These are phyloP conservation scores for Leptobrachium ailaonicum DNA, from an alignment of 2,113 vertebrate genomes.

Conservation along the genomic window DNA sequence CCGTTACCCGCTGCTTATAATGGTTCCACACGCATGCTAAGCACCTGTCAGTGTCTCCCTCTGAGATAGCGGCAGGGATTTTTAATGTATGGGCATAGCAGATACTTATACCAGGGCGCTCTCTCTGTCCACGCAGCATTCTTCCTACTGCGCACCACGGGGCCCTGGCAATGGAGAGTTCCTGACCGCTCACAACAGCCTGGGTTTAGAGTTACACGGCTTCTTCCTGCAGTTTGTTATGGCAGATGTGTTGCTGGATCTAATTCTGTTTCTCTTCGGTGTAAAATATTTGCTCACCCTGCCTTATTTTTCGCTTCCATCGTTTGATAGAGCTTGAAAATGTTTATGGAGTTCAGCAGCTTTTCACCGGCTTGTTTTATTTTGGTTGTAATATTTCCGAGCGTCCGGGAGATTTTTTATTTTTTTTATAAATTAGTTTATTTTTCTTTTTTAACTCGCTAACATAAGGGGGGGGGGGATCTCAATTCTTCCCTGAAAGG, in stretches of 20 bases:
- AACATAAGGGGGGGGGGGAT: neutral
- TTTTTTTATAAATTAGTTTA: constrained; percentile 20
- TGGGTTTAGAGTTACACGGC: constrained; percentile 39
- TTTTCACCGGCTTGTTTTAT: neutral
- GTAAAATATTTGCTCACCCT: constrained; percentile 60
- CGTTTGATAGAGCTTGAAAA: constrained; percentile 16
- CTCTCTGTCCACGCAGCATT: constrained; percentile 2
- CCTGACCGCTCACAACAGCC: constrained; percentile 31
- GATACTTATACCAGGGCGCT: neutral
- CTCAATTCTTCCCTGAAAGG: neutral
- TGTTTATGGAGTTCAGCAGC: constrained; percentile 37
- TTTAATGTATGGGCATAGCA: neutral
- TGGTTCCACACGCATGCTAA: neutral
- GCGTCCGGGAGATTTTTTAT: neutral
- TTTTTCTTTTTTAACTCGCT: constrained; percentile 37
- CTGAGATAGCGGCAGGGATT: neutral
- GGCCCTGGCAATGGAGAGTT: neutral
- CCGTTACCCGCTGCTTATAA: neutral
- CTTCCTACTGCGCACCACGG: constrained; percentile 18
- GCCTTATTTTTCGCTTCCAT: constrained; percentile 54
- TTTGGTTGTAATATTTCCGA: constrained; percentile 42
- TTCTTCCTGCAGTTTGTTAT: constrained; percentile 49
- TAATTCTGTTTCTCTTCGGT: constrained; percentile 52
- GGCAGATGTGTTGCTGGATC: constrained; percentile 64
- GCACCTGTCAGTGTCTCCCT: constrained; percentile 7